Conservation (phyloP, 2,113 vertebrate species). For the Rhabdomys dilectus region DNA sequence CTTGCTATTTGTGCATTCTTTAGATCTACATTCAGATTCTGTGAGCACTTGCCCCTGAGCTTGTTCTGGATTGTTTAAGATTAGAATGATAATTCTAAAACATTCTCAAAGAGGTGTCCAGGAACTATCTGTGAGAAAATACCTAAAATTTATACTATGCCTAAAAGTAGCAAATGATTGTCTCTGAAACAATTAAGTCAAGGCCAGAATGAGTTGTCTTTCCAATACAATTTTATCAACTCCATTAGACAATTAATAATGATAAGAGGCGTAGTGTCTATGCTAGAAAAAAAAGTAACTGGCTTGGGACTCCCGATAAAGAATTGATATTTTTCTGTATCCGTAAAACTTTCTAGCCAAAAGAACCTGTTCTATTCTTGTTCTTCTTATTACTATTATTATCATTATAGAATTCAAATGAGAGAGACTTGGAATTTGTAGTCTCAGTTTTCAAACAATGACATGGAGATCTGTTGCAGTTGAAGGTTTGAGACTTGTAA, state of each 20-base stretch:
- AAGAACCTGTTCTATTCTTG: not conserved
- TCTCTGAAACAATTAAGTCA: conserved; percentile 22
- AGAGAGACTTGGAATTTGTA: not conserved
- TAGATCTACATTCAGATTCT: not conserved
- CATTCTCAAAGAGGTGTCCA: not conserved
- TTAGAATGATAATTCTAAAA: conserved; percentile 36
- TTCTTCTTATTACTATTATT: not conserved
- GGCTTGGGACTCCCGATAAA: not conserved
- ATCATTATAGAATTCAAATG: not conserved
- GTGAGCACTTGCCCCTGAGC: not conserved
- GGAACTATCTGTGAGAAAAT: not conserved
- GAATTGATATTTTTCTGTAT: not conserved
- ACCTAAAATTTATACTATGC: not conserved
- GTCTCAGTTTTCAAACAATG: not conserved
- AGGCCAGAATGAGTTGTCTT: not conserved
- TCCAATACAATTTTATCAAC: not conserved
- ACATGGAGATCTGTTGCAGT: not conserved
- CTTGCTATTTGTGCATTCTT: not conserved
- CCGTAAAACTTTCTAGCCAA: not conserved
- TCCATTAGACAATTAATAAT: not conserved
- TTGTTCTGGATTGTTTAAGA: not conserved
- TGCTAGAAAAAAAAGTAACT: not conserved
- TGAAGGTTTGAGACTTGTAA: not conserved
- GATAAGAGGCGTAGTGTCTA: not conserved
- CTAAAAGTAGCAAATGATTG: not conserved